Base-by-base conservation (phyloP, 1,140 invertebrate species). In the Aradophagus sp. region DNA sequence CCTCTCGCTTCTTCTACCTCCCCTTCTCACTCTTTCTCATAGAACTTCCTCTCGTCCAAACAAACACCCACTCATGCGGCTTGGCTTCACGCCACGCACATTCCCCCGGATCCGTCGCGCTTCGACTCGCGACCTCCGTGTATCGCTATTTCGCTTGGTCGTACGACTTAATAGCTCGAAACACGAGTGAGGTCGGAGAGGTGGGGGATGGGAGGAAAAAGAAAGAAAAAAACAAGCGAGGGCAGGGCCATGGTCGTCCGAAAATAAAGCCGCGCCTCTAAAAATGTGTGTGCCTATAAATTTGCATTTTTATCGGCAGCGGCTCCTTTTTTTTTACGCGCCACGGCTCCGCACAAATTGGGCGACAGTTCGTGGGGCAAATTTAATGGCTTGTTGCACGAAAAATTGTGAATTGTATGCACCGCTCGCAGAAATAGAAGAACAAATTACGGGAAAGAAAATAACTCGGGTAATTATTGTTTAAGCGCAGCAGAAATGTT, bases 231-330 rank as follows among this genome's bases (percentile, higher is more conserved):
- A n/a, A n/a, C n/a, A n/a, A n/a, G n/a, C n/a, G 77, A 80, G 79
- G 80, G 79, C 80, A 82, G 79, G 80, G 80, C 80, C 83, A 83
- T 70, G 81, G 80, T 77, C 81, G 76, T 75, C 78, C 81, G 58
- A 84, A 83, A 84, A 81, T 78, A 79, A 75, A 44, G 61, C 35
- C 63, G 65, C 70, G 44, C 69, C 72, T 65, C 68, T 71, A 65
- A 71, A 71, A 71, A 71, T 71, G 59, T 56, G 59, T 56, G 55
- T 55, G 35, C 42, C 55, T 72, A 56, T 48, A 66, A 72, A 72
- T 61, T 50, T 44, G 8, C 36, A 63, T 45, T 53, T 50, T 56
- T 62, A 55, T 70, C 36, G 36, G 10, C 38, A 0, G 20, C 4
- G 8, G 4, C 8, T 4, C 20, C 8, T 1, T 4, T 17, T 12